These are phyloP conservation scores for Danio albolineatus DNA, from an alignment of 2,797 vertebrate species.

Conservation along the genomic window DNA sequence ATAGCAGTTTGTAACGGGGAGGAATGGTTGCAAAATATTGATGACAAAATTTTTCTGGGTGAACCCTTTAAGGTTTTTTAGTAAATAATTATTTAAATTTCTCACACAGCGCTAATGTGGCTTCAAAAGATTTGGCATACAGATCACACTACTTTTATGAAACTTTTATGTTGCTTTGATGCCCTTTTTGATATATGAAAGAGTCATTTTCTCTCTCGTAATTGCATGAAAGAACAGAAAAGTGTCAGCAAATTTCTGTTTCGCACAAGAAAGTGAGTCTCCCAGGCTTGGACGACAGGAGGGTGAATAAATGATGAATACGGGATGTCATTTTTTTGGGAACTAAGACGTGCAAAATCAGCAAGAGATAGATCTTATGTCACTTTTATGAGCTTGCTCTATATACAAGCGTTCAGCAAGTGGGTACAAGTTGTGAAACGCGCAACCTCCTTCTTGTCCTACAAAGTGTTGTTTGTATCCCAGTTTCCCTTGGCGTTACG, in stretches of 20 bases:
- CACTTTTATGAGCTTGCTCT: constrained; percentile 23
- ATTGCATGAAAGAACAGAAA: constrained; percentile 1
- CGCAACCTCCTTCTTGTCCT: constrained; percentile 39
- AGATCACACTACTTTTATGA: constrained; percentile 1
- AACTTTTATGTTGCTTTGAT: not conserved
- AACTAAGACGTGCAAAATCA: not conserved
- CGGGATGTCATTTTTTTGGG: not conserved
- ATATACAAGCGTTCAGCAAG: constrained; percentile 33
- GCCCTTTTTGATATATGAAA: constrained; percentile 3
- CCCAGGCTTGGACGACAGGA: not conserved
- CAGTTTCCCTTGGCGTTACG: constrained; percentile 44
- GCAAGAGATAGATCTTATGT: constrained; percentile 1
- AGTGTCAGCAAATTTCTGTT: not conserved
- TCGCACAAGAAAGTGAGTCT: not conserved
- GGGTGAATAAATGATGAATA: not conserved
- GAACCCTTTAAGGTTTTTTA: constrained; percentile 1
- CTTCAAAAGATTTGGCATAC: not conserved
- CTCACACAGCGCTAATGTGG: not conserved
- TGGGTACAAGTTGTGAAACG: constrained; percentile 30
- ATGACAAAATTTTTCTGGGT: not conserved
- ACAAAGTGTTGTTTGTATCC: constrained; percentile 34
- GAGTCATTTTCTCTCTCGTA: not conserved
- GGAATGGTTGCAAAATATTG: too few relatives aligned
- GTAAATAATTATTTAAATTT: not conserved
- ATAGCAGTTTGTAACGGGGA: too few relatives aligned